Percentiles rank a stretch among this genome's conserved stretches.
Evolutionary conservation across 2,113 vertebrate species (phyloP).

Genomic region (Chelonoidis abingdonii): DNA sequence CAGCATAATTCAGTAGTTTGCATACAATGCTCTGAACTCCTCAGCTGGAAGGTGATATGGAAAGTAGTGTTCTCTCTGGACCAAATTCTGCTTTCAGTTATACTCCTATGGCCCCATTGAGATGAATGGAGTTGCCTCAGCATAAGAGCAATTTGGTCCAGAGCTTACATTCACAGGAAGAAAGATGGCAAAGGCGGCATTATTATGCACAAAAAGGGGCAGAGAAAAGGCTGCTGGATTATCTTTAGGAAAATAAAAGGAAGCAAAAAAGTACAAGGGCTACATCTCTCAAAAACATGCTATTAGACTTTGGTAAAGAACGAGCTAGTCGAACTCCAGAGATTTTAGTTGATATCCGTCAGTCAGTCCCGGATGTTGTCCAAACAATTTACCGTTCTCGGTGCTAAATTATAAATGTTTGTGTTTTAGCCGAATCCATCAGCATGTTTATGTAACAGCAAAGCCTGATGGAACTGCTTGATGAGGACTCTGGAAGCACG

Average conservation of each 20-base stretch:
- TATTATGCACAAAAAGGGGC: constrained; percentile 9
- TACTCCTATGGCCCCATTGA: rapidly evolving
- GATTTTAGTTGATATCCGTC: background rate
- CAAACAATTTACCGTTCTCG: background rate
- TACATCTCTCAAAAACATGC: background rate
- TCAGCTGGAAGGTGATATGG: background rate
- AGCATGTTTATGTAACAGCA: background rate
- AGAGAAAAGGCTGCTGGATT: constrained; percentile 8
- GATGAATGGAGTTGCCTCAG: background rate
- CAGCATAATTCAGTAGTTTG: background rate
- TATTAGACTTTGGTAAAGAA: background rate
- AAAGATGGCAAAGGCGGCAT: background rate
- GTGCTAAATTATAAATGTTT: background rate
- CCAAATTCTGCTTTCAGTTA: background rate
- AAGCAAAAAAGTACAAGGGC: background rate
- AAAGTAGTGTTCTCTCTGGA: background rate
- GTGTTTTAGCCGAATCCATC: background rate
- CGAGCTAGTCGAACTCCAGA: background rate
- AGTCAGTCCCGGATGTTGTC: background rate
- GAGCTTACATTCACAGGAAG: background rate
- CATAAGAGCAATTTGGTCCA: background rate
- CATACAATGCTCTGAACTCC: background rate
- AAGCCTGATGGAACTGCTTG: background rate
- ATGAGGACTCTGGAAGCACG: background rate
- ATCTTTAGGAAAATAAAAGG: constrained; percentile 15